Evolutionary conservation across 2,113 vertebrate species (phyloP), one percentile per base, ranked within the genome.

Genomic region (Amazona guildingii): DNA sequence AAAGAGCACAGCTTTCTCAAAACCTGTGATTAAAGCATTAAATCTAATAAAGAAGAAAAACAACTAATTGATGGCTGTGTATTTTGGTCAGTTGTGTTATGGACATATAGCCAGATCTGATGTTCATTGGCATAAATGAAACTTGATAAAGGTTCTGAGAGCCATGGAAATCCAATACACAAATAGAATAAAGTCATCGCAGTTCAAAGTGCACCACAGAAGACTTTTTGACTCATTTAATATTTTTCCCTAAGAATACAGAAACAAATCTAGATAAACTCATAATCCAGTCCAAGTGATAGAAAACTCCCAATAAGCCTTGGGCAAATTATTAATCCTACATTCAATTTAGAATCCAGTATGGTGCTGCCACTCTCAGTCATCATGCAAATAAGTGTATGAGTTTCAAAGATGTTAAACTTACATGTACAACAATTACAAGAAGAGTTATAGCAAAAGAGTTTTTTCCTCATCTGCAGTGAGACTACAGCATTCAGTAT

Each of bases 321-420:
- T 84, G 73, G 96, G 57, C 76, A 88, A 96, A 92, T 85, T 67
- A 92, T 96, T 95, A 92, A 90, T 93, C 76, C 62, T 90, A 51
- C 81, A 74, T 95, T 95, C 96, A 95, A 96, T 96, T 96, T 93
- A 94, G 78, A 94, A 31, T 37, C 24, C 87, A 93, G 66, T 92
- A 62, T 91, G 80, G 89, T 92, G 86, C 96, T 94, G 70, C 11
- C 76, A 23, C 83, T 88, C 86, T 70, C 49, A 63, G 62, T 41
- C 64, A 83, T 89, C 43, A 48, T 23, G 75, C 48, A 91, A 84
- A 95, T 59, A 87, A 31, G 79, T 83, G 43, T 81, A 62, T 69
- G 62, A 69, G 17, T 88, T 96, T 94, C 88, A 94, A 96, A 93
- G 54, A 79, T 63, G 55, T 89, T 82, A 75, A 93, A 59, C 54